Conservation (phyloP, 2,797 vertebrate genomes). For the Xenopus petersii region DNA sequence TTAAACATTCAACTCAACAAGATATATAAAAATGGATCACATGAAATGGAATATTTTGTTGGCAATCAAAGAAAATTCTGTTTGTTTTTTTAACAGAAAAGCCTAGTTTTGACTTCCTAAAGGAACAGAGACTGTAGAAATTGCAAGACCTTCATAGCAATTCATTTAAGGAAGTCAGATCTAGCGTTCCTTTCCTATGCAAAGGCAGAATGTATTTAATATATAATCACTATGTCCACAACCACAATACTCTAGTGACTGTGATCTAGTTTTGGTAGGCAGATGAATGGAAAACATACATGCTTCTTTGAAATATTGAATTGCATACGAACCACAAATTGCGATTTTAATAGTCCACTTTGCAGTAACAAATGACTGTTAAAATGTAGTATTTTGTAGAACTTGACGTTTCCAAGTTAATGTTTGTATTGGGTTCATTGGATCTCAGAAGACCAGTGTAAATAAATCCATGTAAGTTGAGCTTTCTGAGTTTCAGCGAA, state of each 20-base stretch:
- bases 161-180: no score
- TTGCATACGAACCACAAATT: slow-evolving; percentile 5
- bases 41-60: slow-evolving; percentile 66
- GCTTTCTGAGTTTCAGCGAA: slow-evolving; percentile 50
- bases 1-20: slow-evolving; percentile 64
- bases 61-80: slow-evolving; percentile 64
- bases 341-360: neutral
- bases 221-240: no score
- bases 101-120: neutral
- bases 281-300: neutral
- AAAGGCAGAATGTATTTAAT: no score
- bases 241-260: no score
- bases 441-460: slow-evolving; percentile 42
- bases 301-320: neutral
- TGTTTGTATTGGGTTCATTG: slow-evolving; percentile 34
- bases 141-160: neutral
- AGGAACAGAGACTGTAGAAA: neutral
- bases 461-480: slow-evolving; percentile 23
- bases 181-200: no score
- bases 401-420: slow-evolving; percentile 14
- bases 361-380: neutral
- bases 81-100: slow-evolving; percentile 14
- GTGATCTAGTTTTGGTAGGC: neutral
- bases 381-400: slow-evolving; percentile 3
- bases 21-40: slow-evolving; percentile 65